Evolutionary conservation across 2,797 vertebrate genomes (phyloP), one percentile per base, ranked within the genome.

Genomic region (Adelosebastes latens): DNA sequence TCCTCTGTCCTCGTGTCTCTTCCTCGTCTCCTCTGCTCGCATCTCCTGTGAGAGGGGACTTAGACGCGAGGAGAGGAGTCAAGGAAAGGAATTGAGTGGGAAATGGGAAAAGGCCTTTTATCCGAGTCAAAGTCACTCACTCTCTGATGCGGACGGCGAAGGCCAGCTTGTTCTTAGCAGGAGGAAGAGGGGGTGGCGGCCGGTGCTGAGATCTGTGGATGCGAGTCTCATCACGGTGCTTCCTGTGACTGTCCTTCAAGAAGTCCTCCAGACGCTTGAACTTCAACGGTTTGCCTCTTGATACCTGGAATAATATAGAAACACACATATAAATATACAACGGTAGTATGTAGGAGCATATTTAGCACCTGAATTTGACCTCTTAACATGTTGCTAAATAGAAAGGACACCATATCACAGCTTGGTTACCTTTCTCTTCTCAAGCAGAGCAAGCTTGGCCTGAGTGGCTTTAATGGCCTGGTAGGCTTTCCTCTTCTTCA

Each of bases 391-490:
- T 22, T 13, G 7, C 24, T 8, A 22, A 7, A n/a, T 1, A 49
- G 6, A 14, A 11, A 4, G 12, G 20, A 56, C 53, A 14, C 6
- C 18, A 12, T 20, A 6, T 39, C 36, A 39, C 36, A 39, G 36
- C 36, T 0, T 5, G 12, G 34, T 36, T 24, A 95, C 98, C 96
- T 97, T 97, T 78, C 96, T 96, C 88, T 96, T 99, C 69, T 96
- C 93, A 6, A 96, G 94, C 49, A 99, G 94, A 0, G 97, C 98
- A 20, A 96, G 95, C 86, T 97, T 99, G 65, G 98, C 98, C 77
- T 99, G 96, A 2, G 96, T 98, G 18, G 98, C 98, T 94, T 99
- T 99, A 67, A 99, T 96, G 1, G 98, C 98, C 91, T 98, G 98
- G 77, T 99, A 99, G 0, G 94, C 86, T 84, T 99, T 99, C 82